Evolutionary conservation across 2,113 vertebrate genomes (phyloP).

Genomic region (Mixornis gularis): DNA sequence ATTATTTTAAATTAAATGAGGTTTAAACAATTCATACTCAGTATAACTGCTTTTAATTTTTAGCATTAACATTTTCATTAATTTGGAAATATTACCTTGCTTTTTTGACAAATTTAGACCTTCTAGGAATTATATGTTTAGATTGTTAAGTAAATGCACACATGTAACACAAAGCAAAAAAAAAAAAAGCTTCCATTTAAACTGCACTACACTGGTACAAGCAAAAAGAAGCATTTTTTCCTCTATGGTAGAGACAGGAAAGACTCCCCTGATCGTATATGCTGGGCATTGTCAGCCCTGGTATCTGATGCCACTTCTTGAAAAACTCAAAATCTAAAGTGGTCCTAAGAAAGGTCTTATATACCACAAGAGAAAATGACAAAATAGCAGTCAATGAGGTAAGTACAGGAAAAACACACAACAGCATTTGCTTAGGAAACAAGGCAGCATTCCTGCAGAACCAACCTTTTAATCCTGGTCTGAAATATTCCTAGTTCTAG

Average conservation of each 20-base stretch:
- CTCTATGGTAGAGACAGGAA: not conserved
- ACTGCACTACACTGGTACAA: not conserved
- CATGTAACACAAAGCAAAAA: not conserved
- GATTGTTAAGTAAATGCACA: not conserved
- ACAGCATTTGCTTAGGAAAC: not conserved
- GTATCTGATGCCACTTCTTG: not conserved
- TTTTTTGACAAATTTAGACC: not conserved
- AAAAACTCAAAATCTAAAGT: not conserved
- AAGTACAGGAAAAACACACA: not conserved
- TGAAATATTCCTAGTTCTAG: not conserved
- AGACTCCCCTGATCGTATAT: not conserved
- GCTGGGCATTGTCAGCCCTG: not conserved
- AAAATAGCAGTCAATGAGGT: not conserved
- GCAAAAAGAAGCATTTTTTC: not conserved
- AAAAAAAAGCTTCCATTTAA: not conserved
- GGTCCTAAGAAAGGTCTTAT: not conserved
- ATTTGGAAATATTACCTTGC: not conserved
- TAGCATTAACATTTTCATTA: not conserved
- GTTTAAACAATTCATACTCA: not conserved
- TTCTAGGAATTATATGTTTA: not conserved
- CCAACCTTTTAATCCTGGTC: not conserved
- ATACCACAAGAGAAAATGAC: fast-evolving
- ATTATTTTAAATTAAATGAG: not conserved
- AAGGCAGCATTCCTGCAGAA: not conserved
- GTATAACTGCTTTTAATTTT: not conserved